Evolutionary conservation across 1,140 invertebrate species (phyloP).

Genomic region (Glossosoma conforme): DNA sequence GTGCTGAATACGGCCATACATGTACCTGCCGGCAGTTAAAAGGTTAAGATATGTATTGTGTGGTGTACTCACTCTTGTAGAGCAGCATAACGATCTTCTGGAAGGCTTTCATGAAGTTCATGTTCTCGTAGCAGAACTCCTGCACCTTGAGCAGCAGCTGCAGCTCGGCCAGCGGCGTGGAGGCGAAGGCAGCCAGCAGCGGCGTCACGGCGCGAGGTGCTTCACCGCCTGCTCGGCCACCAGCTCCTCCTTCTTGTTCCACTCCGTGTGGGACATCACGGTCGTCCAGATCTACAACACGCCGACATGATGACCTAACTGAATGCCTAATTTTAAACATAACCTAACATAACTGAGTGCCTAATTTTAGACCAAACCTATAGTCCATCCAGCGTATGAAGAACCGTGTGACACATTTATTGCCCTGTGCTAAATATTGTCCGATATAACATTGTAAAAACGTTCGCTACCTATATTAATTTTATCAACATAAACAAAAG

Average conservation of each 20-base stretch:
- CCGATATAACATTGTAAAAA: no score
- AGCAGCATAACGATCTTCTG: conserved; percentile 94
- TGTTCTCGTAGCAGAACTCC: conserved; percentile 97
- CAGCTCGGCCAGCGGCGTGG: conserved; percentile 78
- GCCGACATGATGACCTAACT: background rate
- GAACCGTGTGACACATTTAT: no score
- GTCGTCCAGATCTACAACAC: conserved; percentile 78
- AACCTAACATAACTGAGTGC: no score
- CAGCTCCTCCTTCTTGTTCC: conserved; percentile 97
- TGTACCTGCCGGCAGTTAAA: no score
- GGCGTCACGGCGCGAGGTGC: conserved; percentile 82
- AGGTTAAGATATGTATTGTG: no score
- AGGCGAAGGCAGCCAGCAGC: conserved; percentile 81
- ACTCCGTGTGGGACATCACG: conserved; percentile 91
- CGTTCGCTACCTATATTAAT: no score
- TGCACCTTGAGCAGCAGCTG: conserved; percentile 86
- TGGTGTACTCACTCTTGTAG: conserved; percentile 80
- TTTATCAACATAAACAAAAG: no score
- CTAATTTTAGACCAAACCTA: no score
- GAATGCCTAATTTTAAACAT: no score
- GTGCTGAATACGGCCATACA: no score
- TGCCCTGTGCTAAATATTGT: no score
- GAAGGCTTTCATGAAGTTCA: conserved; percentile 98
- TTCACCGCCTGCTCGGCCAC: conserved; percentile 91
- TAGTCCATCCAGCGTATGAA: no score